Base-by-base conservation (phyloP, 1,140 invertebrate species). In the Elysia chlorotica region DNA sequence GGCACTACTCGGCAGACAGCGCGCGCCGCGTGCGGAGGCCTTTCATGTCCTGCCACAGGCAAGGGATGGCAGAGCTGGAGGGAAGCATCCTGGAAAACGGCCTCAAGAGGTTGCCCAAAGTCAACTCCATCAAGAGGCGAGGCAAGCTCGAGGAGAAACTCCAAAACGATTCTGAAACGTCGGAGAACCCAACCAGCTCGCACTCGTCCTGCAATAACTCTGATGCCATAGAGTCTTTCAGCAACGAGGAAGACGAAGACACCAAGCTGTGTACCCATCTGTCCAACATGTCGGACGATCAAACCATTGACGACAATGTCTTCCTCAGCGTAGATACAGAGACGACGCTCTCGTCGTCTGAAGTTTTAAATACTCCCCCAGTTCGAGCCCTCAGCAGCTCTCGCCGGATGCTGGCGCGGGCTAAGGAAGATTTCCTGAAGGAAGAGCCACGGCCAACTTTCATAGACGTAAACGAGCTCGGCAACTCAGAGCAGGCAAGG, bases 1-100 rank as follows among this genome's bases (percentile, higher is more conserved):
- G 69, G 48, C 69, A 71, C 53, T 71, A 37, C n/a, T 71, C 69
- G 21, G 69, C 69, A 63, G 69, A 71, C 28, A 36, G 59, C 25
- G 33, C 54, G 25, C 2, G 54, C 23, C 48, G 30, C 6, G n/a
- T n/a, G n/a, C n/a, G n/a, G n/a, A 19, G 17, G 56, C 17, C 19
- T 19, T 6, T 6, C 56, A 59, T 17, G 25, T 17, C 28, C 56
- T 59, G 17, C 25, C 56, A 48, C 41, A 48, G n/a, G n/a, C 10
- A 48, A 48, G 41, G 41, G 41, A 48, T n/a, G 10, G n/a, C 41
- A 48, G 41, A 10, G n/a, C 10, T 48, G 41, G 41, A 10, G 41
- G n/a, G n/a, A n/a, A 48, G n/a, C 10, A n/a, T n/a, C 10, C 10
- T n/a, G 41, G n/a, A 48, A n/a, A 48, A 48, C 10, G 41, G 10